Evolutionary conservation across 1,140 invertebrate genomes (phyloP).

Genomic region (Sitodiplosis mosellana): DNA sequence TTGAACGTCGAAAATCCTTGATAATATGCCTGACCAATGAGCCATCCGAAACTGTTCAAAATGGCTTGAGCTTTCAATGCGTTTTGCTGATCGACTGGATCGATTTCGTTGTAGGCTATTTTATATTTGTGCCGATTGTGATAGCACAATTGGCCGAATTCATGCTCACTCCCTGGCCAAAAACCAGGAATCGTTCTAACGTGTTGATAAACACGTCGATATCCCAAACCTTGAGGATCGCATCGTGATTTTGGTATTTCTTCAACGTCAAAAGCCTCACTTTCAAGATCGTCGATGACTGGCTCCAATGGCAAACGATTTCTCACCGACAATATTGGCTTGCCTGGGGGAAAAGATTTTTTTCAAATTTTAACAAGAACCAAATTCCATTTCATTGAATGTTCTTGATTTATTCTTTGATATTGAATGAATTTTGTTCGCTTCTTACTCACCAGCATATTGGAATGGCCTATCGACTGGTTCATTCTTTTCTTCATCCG

Average conservation of each 20-base stretch:
- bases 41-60: constrained; percentile 57
- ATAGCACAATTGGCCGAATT: constrained; percentile 58
- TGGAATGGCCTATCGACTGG: constrained; percentile 42
- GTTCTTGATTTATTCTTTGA: too few relatives aligned
- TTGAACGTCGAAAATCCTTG: constrained; percentile 76
- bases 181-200: constrained; percentile 58
- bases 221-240: constrained; percentile 37
- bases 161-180: constrained; percentile 55
- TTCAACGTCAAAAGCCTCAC: constrained; percentile 19
- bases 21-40: constrained; percentile 60
- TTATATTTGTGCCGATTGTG: constrained; percentile 39
- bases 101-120: constrained; percentile 25
- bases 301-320: constrained; percentile 39
- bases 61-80: constrained; percentile 52
- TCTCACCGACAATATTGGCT: constrained; percentile 43
- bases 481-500: constrained; percentile 28
- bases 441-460: constrained; percentile 33
- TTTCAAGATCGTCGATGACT: constrained; percentile 35
- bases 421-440: too few relatives aligned
- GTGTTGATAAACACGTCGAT: constrained; percentile 30
- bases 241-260: constrained; percentile 28
- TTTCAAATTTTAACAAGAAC: neutral
- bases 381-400: too few relatives aligned
- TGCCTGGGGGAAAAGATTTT: constrained; percentile 20
- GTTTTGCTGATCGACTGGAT: constrained; percentile 34